phyloP scores from a whole-genome alignment of 2,797 vertebrate species.

The Pseudochirops corinnae region DNA sequence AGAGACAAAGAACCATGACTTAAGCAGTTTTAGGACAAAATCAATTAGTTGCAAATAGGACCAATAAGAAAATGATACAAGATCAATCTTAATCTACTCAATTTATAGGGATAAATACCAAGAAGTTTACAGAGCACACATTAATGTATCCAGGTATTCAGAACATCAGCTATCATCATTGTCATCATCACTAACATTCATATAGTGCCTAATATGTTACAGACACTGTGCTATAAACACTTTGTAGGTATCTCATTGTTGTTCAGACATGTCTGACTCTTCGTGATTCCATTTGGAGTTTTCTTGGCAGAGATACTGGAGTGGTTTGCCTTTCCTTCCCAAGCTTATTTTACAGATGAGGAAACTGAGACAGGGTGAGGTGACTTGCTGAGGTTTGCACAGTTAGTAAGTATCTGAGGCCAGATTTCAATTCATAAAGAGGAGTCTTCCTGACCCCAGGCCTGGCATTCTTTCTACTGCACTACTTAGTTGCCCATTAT shows the following conservation, averaged over 20 bases:
- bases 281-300: not conserved
- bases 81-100: not conserved
- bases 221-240: not conserved
- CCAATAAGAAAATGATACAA: not conserved
- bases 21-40: not conserved
- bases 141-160: not conserved
- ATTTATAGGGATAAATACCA: not conserved
- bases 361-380: not conserved
- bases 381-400: not conserved
- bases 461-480: too few relatives aligned
- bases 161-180: not conserved
- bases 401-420: not conserved
- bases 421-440: not conserved
- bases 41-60: not conserved
- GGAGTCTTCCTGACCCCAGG: too few relatives aligned
- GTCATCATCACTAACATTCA: not conserved
- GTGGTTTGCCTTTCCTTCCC: not conserved
- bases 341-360: not conserved
- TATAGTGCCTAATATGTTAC: not conserved
- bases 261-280: not conserved
- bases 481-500: too few relatives aligned
- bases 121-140: not conserved
- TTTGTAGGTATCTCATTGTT: not conserved
- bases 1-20: not conserved
- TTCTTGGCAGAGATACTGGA: not conserved